Conservation (phyloP, 2,888 invertebrate species). For the Xestobium rufovillosum region DNA sequence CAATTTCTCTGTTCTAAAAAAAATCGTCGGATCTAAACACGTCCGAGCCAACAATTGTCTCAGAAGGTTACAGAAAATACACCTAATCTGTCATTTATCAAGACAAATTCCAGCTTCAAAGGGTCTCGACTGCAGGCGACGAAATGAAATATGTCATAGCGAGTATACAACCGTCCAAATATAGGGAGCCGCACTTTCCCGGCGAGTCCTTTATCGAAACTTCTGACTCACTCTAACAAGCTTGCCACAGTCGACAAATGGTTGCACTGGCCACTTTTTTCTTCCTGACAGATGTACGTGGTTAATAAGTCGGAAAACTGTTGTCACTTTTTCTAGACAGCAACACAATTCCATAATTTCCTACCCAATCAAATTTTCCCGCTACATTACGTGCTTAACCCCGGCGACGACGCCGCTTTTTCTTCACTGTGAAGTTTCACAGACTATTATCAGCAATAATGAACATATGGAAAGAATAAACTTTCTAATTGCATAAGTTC, state of each 20-base stretch:
- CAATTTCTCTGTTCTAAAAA: no score
- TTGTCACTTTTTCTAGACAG: conserved; percentile 36
- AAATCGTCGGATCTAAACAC: no score
- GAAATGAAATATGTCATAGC: conserved; percentile 31
- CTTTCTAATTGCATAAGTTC: no score
- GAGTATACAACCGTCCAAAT: conserved; percentile 22
- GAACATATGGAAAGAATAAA: no score
- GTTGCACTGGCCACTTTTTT: conserved; percentile 39
- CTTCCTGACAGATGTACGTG: conserved; percentile 43
- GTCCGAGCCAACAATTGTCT: no score
- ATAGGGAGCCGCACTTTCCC: neutral
- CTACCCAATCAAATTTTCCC: conserved; percentile 33
- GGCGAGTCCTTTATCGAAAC: neutral
- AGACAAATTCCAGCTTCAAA: conserved; percentile 29
- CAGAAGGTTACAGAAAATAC: no score
- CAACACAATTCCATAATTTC: conserved; percentile 28
- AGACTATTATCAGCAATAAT: no score
- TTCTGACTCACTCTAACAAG: conserved; percentile 27
- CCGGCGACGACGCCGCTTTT: no score
- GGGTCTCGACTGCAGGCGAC: conserved; percentile 27
- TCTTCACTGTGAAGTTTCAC: no score
- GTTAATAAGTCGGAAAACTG: conserved; percentile 42
- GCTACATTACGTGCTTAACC: no score
- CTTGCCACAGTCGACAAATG: conserved; percentile 38
- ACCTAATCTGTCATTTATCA: conserved; percentile 30